phyloP scores from a whole-genome alignment of 2,888 invertebrate genomes.

The Gryllus longicercus region DNA sequence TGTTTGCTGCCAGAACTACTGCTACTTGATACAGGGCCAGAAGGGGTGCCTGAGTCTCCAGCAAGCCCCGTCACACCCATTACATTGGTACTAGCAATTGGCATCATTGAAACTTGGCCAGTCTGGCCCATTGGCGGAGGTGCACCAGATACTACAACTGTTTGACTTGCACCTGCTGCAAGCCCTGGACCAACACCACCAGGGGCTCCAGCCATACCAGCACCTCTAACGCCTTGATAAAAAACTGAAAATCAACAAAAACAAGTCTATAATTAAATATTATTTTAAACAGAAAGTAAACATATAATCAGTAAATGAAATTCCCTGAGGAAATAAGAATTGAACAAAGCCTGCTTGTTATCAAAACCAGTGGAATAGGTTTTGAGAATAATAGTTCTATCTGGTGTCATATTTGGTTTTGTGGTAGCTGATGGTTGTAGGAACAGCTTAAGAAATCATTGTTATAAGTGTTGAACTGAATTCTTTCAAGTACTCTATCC shows the following conservation, averaged over 20 bases:
- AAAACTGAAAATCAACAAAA: neutral
- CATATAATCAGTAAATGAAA: neutral
- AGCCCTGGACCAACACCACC: conserved; percentile 31
- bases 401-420: too few species aligned
- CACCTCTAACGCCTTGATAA: neutral
- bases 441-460: too few species aligned
- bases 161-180: conserved; percentile 29
- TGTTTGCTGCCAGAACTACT: conserved; percentile 25
- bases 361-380: too few species aligned
- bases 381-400: too few species aligned
- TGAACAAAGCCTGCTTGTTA: too few species aligned
- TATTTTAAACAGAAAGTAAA: neutral
- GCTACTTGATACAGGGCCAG: neutral
- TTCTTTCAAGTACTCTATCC: too few species aligned
- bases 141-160: conserved; percentile 31
- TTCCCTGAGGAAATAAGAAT: neutral
- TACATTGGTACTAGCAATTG: conserved; percentile 19
- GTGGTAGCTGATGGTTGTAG: too few species aligned
- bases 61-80: conserved; percentile 25
- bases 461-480: too few species aligned
- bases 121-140: conserved; percentile 32
- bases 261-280: neutral
- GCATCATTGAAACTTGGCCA: conserved; percentile 29
- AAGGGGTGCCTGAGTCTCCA: neutral
- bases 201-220: conserved; percentile 29